A percentile compares a stretch with the other conserved stretches of the same genome.
Conservation (phyloP, 2,797 vertebrate genomes). For the Macroramphosus scolopax region DNA sequence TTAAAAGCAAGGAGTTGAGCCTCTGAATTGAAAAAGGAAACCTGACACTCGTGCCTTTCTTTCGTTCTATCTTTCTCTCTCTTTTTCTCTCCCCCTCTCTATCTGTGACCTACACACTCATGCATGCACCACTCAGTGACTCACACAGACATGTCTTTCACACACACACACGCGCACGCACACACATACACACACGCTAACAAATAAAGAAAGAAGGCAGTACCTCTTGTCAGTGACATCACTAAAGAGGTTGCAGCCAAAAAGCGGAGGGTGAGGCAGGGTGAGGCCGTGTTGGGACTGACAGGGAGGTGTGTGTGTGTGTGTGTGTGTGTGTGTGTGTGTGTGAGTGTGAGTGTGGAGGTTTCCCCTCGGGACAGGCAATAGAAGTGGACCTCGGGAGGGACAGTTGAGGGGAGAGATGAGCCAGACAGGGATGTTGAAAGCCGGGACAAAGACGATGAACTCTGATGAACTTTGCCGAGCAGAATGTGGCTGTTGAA, state of each 20-base stretch:
- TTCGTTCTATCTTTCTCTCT: slow-evolving; percentile 40
- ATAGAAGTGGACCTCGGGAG: slow-evolving; percentile 46
- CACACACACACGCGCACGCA: slow-evolving; percentile 2
- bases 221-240: slow-evolving; percentile 59
- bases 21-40: slow-evolving; percentile 65
- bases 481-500: slow-evolving; percentile 26
- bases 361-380: slow-evolving; percentile 43
- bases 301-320: slow-evolving; percentile 23
- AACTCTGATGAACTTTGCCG: slow-evolving; percentile 61
- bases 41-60: slow-evolving; percentile 59
- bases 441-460: slow-evolving; percentile 53
- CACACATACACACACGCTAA: no score
- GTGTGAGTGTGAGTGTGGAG: slow-evolving; percentile 11
- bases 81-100: slow-evolving; percentile 12
- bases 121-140: slow-evolving; percentile 26
- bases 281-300: slow-evolving; percentile 41
- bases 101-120: slow-evolving; percentile 31
- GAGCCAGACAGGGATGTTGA: slow-evolving; percentile 49
- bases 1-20: slow-evolving; percentile 66
- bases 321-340: slow-evolving; percentile 17
- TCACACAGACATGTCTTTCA: slow-evolving; percentile 24
- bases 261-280: slow-evolving; percentile 46
- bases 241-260: slow-evolving; percentile 47
- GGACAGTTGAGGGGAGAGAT: slow-evolving; percentile 47
- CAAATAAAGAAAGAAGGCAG: slow-evolving; percentile 35